These are phyloP conservation scores for Labeo calbasu DNA, from an alignment of 2,797 vertebrate species.

Conservation along the genomic window DNA sequence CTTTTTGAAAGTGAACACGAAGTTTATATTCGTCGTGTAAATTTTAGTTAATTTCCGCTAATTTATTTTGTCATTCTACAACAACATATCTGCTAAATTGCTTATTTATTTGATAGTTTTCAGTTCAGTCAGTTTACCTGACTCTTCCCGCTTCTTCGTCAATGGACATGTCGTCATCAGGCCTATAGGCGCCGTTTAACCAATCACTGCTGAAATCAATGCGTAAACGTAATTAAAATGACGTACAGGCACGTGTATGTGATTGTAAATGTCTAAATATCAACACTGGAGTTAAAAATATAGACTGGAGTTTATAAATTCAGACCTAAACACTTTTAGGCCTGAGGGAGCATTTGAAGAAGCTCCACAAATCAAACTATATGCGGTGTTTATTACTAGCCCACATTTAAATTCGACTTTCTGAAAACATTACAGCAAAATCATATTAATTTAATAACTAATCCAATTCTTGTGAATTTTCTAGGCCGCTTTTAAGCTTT, in stretches of 20 bases:
- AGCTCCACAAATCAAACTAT: constrained; percentile 3
- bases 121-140: background rate
- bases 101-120: background rate
- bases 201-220: constrained; percentile 54
- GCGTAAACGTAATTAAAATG: background rate
- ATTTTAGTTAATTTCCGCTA: background rate
- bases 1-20: background rate
- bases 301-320: background rate
- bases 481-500: background rate
- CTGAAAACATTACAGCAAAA: background rate
- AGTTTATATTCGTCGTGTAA: background rate
- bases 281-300: too few species aligned
- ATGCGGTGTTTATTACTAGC: background rate
- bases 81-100: background rate
- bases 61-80: background rate
- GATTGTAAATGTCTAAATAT: background rate
- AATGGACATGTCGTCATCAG: background rate
- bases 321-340: background rate
- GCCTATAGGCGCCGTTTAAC: constrained; percentile 56
- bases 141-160: background rate
- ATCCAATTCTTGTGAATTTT: background rate
- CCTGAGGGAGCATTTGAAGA: background rate
- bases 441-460: background rate
- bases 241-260: too few species aligned
- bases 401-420: background rate